These are phyloP conservation scores for Urocitellus parryii DNA, from an alignment of 2,113 vertebrate species.

Conservation along the genomic window DNA sequence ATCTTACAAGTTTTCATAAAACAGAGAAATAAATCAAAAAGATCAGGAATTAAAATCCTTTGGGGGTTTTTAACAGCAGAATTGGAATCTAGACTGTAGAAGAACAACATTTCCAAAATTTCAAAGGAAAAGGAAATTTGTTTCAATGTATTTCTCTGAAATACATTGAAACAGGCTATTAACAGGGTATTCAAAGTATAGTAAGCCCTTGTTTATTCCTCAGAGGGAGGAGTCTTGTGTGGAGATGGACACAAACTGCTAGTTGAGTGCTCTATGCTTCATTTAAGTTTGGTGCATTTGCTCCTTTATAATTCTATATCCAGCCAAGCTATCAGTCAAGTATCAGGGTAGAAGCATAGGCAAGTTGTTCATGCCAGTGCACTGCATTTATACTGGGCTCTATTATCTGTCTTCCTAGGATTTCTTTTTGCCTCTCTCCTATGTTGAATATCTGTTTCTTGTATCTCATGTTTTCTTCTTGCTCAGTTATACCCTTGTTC, in stretches of 20 bases:
- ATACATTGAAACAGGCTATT: background rate
- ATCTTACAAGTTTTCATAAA: background rate
- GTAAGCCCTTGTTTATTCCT: background rate
- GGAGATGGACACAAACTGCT: background rate
- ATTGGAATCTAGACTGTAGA: background rate
- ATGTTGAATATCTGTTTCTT: background rate
- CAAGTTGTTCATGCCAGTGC: background rate
- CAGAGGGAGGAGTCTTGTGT: background rate
- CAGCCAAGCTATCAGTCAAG: background rate
- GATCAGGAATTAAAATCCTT: background rate
- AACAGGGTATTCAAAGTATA: background rate
- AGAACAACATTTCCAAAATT: background rate
- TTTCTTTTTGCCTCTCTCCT: background rate
- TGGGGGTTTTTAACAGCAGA: background rate
- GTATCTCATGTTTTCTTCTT: background rate
- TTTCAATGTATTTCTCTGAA: background rate
- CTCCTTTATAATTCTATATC: background rate
- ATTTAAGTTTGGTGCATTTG: background rate
- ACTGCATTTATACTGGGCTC: background rate
- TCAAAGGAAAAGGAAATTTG: background rate
- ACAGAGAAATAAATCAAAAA: background rate
- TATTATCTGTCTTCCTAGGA: background rate
- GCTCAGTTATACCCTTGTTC: background rate
- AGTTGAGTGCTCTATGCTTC: background rate
- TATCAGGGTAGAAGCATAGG: background rate